phyloP scores from a whole-genome alignment of 2,113 vertebrate species.

The Podarcis muralis region DNA sequence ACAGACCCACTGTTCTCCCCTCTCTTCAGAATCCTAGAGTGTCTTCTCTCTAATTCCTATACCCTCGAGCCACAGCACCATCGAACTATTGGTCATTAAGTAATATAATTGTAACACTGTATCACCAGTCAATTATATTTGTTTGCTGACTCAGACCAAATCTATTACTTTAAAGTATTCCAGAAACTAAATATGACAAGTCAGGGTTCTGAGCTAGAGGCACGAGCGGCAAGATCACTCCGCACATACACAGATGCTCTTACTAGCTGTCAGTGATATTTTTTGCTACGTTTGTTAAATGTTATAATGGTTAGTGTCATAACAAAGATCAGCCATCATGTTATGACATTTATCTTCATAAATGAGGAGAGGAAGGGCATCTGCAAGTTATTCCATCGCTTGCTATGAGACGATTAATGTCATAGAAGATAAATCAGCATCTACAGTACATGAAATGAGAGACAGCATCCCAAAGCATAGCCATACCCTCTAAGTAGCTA shows the following conservation, averaged over 20 bases:
- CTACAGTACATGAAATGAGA: slow-evolving; percentile 53
- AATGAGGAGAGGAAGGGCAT: slow-evolving; percentile 69
- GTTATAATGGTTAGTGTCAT: slow-evolving; percentile 72
- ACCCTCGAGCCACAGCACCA: not conserved
- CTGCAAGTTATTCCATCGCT: slow-evolving; percentile 62
- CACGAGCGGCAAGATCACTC: slow-evolving; percentile 37
- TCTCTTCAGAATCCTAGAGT: not conserved
- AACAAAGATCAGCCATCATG: slow-evolving; percentile 69
- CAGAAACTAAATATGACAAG: slow-evolving; percentile 54
- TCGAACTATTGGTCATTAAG: slow-evolving; percentile 41
- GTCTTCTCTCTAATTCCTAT: not conserved
- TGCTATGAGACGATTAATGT: slow-evolving; percentile 68
- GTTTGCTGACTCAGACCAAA: slow-evolving; percentile 54
- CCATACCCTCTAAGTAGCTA: slow-evolving; percentile 51
- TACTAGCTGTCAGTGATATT: slow-evolving; percentile 70
- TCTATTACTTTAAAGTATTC: slow-evolving; percentile 50
- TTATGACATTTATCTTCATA: slow-evolving; percentile 71
- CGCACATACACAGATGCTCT: slow-evolving; percentile 61
- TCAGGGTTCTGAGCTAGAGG: slow-evolving; percentile 51
- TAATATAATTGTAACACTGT: slow-evolving; percentile 39
- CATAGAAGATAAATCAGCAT: slow-evolving; percentile 61
- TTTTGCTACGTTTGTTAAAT: slow-evolving; percentile 70
- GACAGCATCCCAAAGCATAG: slow-evolving; percentile 1
- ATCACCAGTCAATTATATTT: slow-evolving; percentile 39
- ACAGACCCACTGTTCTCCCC: not conserved